Evolutionary conservation across 2,113 vertebrate species (phyloP).

Genomic region (Eptesicus fuscus): DNA sequence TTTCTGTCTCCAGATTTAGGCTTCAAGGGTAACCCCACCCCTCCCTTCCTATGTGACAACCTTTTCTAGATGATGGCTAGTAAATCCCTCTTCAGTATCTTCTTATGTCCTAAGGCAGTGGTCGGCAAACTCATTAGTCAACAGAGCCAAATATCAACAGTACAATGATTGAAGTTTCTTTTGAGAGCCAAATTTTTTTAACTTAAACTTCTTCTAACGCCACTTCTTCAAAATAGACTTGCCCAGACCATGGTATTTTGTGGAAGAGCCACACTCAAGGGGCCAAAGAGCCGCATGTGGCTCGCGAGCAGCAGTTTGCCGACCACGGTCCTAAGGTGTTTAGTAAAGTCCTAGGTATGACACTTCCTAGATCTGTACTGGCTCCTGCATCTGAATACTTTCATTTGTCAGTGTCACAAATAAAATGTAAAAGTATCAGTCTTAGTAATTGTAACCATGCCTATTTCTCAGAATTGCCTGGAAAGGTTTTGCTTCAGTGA

Average conservation of each 20-base stretch:
- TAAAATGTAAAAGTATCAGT: conserved; percentile 13
- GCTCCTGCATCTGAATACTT: background rate
- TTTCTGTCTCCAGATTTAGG: background rate
- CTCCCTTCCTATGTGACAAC: background rate
- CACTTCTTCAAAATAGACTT: too few species aligned
- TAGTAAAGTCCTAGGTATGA: background rate
- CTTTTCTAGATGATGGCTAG: background rate
- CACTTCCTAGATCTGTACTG: background rate
- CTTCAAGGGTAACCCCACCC: background rate
- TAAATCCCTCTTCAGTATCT: background rate
- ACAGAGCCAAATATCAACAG: too few species aligned
- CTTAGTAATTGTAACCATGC: conserved; percentile 3
- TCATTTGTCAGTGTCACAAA: conserved; percentile 32
- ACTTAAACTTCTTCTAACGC: too few species aligned
- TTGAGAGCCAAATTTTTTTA: too few species aligned
- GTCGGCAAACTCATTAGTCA: too few species aligned
- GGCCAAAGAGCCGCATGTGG: too few species aligned
- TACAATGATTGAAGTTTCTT: too few species aligned
- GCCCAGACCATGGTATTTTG: too few species aligned
- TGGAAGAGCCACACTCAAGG: too few species aligned
- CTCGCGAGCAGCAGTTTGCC: too few species aligned
- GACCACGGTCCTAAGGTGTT: background rate
- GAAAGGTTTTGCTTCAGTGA: background rate
- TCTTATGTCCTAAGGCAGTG: background rate
- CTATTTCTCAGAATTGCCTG: background rate